Base-by-base conservation (phyloP, 2,888 invertebrate species). In the Merodon equestris region DNA sequence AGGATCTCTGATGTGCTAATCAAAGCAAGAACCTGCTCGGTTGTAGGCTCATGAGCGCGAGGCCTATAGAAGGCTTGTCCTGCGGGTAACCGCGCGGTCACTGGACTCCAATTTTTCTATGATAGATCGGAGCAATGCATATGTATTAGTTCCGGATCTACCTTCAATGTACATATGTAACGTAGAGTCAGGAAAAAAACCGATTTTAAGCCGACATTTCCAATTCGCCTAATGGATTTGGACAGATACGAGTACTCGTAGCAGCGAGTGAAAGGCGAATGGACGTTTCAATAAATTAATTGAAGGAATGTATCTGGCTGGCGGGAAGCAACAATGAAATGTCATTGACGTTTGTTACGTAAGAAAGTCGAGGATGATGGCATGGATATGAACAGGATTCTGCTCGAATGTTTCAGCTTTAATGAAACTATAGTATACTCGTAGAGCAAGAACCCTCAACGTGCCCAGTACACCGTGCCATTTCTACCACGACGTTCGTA, bases 1-100 rank as follows among this genome's bases (percentile, higher is more conserved):
- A 19, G 71, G n/a, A 56, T 48, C 54, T 61, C 54, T 50, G 45
- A 73, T 40, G 64, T 51, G 58, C 53, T 66, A 64, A 66, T 73
- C 73, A 66, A 48, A 58, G 18, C 40, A n/a, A 51, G 56, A 47
- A 42, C 10, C 19, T 27, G 47, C 36, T 12, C 4, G 18, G 27
- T 44, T 9, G 17, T 19, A 13, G 14, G 9, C 0, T n/a, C 27
- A 40, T 10, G 9, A 2, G 27, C 2, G 5, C 40, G n/a, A 40
- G 12, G 10, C 40, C 40, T 40, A 40, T 40, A n/a, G 3, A 10
- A 54, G 18, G n/a, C 10, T 27, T 7, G 2, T 27, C 27, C 27
- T 27, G 2, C 27, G 27, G 27, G 27, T 7, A 27, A 27, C 27
- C 27, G 7, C 27, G 27, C 27, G 27, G 27, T 27, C 27, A 2